phyloP scores from a whole-genome alignment of 2,888 invertebrate species.

The Phragmatobia fuliginosa region DNA sequence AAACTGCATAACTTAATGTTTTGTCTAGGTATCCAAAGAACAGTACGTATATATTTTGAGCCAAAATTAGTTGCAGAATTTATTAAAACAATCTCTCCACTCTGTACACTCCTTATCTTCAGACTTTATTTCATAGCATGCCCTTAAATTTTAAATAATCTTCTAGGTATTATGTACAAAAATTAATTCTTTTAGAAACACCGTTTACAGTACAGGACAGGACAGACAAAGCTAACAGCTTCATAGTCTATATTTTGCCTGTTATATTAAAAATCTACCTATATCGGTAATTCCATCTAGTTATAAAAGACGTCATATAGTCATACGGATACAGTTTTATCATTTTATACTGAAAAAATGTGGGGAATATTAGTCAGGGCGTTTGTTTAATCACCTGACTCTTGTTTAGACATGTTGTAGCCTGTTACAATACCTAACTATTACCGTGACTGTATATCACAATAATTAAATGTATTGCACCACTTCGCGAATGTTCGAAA shows the following conservation, averaged over 20 bases:
- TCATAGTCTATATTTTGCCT: background rate
- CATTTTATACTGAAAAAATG: no score
- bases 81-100: background rate
- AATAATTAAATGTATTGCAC: constrained; percentile 11
- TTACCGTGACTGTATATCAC: background rate
- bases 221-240: background rate
- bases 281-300: background rate
- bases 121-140: background rate
- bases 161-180: background rate
- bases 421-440: background rate
- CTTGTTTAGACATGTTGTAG: background rate
- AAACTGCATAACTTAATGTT: no score
- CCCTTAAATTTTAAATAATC: no score
- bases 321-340: no score
- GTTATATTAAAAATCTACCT: background rate
- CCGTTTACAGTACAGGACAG: background rate
- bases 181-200: background rate
- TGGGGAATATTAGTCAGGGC: background rate
- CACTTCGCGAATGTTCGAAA: background rate
- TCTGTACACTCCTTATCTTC: background rate
- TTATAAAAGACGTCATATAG: background rate
- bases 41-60: background rate
- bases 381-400: background rate
- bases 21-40: no score
- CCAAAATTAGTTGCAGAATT: background rate